A percentile compares a stretch with the other conserved stretches of the same genome.
Evolutionary conservation across 2,888 invertebrate genomes (phyloP).

Genomic region (Sericinus montela): DNA sequence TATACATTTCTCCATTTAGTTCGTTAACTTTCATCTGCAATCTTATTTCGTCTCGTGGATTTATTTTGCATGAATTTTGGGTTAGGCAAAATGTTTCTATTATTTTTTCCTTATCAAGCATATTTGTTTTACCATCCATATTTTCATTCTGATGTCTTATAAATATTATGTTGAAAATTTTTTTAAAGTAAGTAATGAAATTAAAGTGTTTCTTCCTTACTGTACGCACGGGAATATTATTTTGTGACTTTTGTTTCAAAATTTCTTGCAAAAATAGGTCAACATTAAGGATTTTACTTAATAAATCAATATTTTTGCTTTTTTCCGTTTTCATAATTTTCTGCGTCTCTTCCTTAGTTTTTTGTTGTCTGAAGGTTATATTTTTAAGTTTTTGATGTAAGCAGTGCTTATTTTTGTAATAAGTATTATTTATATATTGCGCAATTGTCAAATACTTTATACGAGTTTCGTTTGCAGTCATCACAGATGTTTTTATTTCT

Average conservation of each 20-base stretch:
- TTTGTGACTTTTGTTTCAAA: conserved; percentile 28
- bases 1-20: conserved; percentile 42
- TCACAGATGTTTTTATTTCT: neutral
- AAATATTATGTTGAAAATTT: conserved; percentile 46
- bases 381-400: neutral
- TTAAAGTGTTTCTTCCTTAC: conserved; percentile 31
- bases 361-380: neutral
- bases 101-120: conserved; percentile 31
- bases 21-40: conserved; percentile 43
- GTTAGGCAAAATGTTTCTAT: conserved; percentile 46
- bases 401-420: neutral
- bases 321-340: neutral
- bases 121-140: conserved; percentile 19
- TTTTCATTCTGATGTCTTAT: conserved; percentile 24
- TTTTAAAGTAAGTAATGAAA: conserved; percentile 44
- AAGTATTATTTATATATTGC: neutral
- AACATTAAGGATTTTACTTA: neutral
- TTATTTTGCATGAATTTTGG: conserved; percentile 41
- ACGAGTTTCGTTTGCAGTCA: neutral
- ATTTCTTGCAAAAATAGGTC: conserved; percentile 6
- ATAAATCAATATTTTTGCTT: neutral
- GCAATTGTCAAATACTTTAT: conserved; percentile 1
- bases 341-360: neutral
- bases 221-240: conserved; percentile 23
- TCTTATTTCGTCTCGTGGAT: conserved; percentile 30